Evolutionary conservation across 2,797 vertebrate genomes (phyloP).

Genomic region (Naso thynnoides): DNA sequence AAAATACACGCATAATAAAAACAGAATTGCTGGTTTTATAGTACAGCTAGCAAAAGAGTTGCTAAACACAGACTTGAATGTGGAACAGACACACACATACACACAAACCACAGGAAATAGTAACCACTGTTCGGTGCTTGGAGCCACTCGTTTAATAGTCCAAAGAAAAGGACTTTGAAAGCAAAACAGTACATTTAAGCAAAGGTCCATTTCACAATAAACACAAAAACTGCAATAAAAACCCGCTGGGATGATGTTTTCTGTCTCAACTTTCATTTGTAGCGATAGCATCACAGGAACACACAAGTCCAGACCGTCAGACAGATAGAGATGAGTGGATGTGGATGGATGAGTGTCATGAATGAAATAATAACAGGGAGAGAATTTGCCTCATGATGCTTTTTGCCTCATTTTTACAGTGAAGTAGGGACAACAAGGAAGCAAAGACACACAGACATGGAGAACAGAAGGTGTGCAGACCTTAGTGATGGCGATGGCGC

Average conservation of each 20-base stretch:
- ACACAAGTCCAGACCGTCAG: conserved; percentile 2
- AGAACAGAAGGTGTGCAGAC: conserved; percentile 70
- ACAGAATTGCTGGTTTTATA: background rate
- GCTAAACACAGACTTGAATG: background rate
- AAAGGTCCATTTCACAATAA: conserved; percentile 24
- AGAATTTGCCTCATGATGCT: background rate
- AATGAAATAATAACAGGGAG: background rate
- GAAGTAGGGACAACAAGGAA: background rate
- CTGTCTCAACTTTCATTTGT: conserved; percentile 23
- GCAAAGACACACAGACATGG: background rate
- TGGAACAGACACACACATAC: background rate
- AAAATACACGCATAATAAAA: conserved; percentile 2
- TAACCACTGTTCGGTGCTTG: conserved; percentile 14
- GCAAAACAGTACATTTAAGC: conserved; percentile 12
- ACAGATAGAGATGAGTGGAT: background rate
- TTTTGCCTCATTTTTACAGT: background rate
- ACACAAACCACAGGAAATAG: conserved; percentile 14
- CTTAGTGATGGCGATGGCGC: conserved; percentile 93
- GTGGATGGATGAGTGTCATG: background rate
- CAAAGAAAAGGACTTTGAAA: conserved; percentile 33
- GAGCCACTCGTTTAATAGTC: conserved; percentile 33
- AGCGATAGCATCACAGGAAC: background rate
- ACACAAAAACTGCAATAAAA: conserved; percentile 17
- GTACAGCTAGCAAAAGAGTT: background rate
- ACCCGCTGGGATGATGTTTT: conserved; percentile 10